phyloP scores from a whole-genome alignment of 2,113 vertebrate species.

The Lagopus leucura region DNA sequence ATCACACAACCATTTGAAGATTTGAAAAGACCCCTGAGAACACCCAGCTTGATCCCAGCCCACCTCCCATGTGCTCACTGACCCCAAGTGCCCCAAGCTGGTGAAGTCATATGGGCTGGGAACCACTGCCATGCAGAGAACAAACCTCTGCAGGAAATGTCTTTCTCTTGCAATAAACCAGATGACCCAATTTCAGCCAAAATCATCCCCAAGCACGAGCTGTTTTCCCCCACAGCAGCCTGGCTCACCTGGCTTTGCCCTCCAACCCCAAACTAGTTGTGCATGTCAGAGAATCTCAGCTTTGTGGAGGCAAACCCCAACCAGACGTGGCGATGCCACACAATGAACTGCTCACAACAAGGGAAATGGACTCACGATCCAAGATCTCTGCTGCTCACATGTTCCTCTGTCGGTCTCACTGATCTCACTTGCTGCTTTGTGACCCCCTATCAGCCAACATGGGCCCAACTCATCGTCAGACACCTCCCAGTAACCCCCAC shows the following conservation, averaged over 20 bases:
- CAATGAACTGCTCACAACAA: too few species aligned
- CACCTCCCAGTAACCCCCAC: too few species aligned
- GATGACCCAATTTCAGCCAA: neutral
- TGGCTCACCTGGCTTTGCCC: neutral
- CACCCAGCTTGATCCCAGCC: too few species aligned
- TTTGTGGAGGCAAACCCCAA: neutral
- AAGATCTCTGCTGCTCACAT: fast-evolving
- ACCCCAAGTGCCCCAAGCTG: too few species aligned
- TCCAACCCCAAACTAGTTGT: neutral
- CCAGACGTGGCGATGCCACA: fast-evolving
- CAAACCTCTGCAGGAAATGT: neutral
- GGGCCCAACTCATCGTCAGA: neutral
- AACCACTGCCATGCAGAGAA: neutral
- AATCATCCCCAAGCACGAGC: neutral
- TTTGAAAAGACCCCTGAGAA: too few species aligned
- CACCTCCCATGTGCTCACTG: too few species aligned
- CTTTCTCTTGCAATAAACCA: too few species aligned
- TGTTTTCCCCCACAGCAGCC: neutral
- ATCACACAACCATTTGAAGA: too few species aligned
- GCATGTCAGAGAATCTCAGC: neutral
- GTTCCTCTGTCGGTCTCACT: neutral
- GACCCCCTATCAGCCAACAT: too few species aligned
- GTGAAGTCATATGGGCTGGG: neutral
- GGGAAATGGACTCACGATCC: fast-evolving
- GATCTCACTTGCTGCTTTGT: neutral